Evolutionary conservation across 1,140 invertebrate genomes (phyloP).

Genomic region (Linepithema humile): DNA sequence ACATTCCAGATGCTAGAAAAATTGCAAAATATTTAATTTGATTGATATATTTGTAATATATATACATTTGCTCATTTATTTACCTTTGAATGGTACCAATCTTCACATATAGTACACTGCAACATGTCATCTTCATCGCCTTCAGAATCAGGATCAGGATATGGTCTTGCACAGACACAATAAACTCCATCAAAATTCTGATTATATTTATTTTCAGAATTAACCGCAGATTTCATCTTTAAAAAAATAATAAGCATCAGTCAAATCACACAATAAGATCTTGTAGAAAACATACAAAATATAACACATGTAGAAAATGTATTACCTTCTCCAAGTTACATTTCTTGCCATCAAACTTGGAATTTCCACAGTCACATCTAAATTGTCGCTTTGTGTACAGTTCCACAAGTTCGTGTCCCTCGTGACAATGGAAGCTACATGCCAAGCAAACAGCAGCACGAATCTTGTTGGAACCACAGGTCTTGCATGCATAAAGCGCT

Average conservation of each 20-base stretch:
- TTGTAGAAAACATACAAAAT: neutral
- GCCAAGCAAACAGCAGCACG: slow-evolving; percentile 96
- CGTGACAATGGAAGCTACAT: slow-evolving; percentile 97
- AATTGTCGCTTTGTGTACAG: slow-evolving; percentile 99
- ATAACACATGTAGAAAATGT: neutral
- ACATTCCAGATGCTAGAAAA: slow-evolving; percentile 88
- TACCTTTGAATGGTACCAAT: slow-evolving; percentile 96
- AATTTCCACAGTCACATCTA: slow-evolving; percentile 98
- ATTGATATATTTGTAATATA: neutral
- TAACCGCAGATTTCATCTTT: slow-evolving; percentile 87
- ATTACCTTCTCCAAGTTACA: slow-evolving; percentile 90
- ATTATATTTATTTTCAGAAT: slow-evolving; percentile 94
- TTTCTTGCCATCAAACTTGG: slow-evolving; percentile 89
- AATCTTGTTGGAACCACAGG: slow-evolving; percentile 90
- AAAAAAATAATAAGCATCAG: neutral
- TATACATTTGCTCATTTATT: slow-evolving; percentile 17
- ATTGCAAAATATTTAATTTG: neutral
- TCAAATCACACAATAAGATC: neutral
- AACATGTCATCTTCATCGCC: slow-evolving; percentile 95
- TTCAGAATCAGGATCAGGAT: slow-evolving; percentile 97
- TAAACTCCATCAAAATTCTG: slow-evolving; percentile 98
- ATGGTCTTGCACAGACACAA: slow-evolving; percentile 96
- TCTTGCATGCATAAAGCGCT: slow-evolving; percentile 97
- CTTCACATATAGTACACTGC: slow-evolving; percentile 98
- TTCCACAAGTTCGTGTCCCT: slow-evolving; percentile 97